Base-by-base conservation (phyloP, 2,888 invertebrate genomes). In the Phorcus lineatus region DNA sequence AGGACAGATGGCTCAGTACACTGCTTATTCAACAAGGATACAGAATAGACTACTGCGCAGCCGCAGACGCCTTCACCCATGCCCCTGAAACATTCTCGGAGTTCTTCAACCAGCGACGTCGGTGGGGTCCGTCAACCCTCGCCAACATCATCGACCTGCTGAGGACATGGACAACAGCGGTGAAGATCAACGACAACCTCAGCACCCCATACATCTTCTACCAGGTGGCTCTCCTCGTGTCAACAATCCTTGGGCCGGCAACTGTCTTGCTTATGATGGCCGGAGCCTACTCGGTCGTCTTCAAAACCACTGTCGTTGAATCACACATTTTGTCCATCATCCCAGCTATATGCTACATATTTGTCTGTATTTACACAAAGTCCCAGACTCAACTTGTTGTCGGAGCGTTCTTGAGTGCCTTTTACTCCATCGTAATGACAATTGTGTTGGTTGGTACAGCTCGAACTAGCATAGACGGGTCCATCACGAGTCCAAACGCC, bases 91-190 rank as follows among this genome's bases (percentile, higher is more conserved):
- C 88, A 6, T 92, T 92, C 81, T 87, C 90, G 17, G 91, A 91
- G 81, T 99, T 99, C 93, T 99, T 98, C 94, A 99, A 99, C 92
- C 99, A 99, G 93, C 96, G 99, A 83, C 96, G 99, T 92, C 95
- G 99, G 87, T 99, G 99, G 99, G 98, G 98, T 84, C 99, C 99
- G 7, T 99, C 99, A 0, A 99, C 99, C 57, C 96, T 99, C 92
- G 99, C 99, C 83, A 99, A 99, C 93, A 98, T 99, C 92, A 96
- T 99, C 96, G 99, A 99, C 94, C 94, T 99, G 90, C 84, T 92
- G 28, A 88, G 88, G 2, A 90, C 90, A 82, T 92, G 92, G 86
- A 87, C 86, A 52, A 88, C 84, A 67, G 88, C 89, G 0, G 88
- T 91, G 11, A 85, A 84, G 47, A 81, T 89, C 7, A 91, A 91